Evolutionary conservation across 2,888 invertebrate genomes (phyloP).

Genomic region (Amphiduros pacificus): DNA sequence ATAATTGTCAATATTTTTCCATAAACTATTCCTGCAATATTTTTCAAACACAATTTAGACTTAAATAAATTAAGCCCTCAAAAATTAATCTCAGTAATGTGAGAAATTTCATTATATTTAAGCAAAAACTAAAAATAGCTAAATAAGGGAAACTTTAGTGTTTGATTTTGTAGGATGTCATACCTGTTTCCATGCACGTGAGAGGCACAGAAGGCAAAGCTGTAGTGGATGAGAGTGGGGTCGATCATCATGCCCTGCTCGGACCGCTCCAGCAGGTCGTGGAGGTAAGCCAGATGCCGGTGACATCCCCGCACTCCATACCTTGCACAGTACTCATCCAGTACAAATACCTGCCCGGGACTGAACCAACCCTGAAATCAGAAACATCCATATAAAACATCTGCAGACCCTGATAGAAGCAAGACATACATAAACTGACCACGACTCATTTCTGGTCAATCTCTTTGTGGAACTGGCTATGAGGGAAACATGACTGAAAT

Average conservation of each 20-base stretch:
- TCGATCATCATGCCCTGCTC: conserved; percentile 95
- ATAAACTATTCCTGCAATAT: too few species aligned
- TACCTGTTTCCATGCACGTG: conserved; percentile 99
- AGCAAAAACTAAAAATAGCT: too few species aligned
- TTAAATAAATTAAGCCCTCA: too few species aligned
- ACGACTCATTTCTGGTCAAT: too few species aligned
- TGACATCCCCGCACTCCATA: conserved; percentile 97
- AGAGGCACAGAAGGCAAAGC: conserved; percentile 98
- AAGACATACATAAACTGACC: not conserved
- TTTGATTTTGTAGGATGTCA: too few species aligned
- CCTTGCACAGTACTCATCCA: conserved; percentile 88
- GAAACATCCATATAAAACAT: not conserved
- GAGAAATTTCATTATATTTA: too few species aligned
- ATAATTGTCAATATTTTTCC: too few species aligned
- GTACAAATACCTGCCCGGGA: conserved; percentile 96
- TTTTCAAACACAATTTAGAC: too few species aligned
- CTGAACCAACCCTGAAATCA: conserved; percentile 93
- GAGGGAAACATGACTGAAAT: too few species aligned
- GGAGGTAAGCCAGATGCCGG: conserved; percentile 93
- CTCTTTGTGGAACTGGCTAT: too few species aligned
- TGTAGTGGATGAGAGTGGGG: conserved; percentile 97
- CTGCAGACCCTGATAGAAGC: not conserved
- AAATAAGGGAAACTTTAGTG: too few species aligned
- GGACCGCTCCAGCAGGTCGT: conserved; percentile 90
- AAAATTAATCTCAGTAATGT: too few species aligned